phyloP scores from a whole-genome alignment of 1,140 invertebrate species.

The Pachypsylla venusta region DNA sequence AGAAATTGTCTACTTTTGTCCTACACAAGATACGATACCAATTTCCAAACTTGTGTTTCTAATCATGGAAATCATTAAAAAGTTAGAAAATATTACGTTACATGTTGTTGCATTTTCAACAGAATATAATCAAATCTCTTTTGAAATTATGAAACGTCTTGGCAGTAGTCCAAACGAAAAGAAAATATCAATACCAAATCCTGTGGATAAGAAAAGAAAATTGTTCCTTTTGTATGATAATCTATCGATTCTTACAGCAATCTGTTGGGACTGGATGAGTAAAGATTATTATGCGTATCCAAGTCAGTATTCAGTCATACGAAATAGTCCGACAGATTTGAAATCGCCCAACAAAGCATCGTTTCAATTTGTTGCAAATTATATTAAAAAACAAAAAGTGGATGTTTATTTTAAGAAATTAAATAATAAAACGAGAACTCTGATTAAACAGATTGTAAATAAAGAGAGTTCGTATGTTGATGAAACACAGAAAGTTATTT shows the following conservation, averaged over 20 bases:
- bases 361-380: background rate
- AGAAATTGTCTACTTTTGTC: slow-evolving; percentile 5
- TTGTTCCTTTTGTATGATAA: background rate
- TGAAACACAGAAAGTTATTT: background rate
- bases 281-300: background rate
- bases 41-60: background rate
- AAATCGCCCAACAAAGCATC: background rate
- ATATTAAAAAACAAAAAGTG: background rate
- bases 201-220: background rate
- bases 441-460: background rate
- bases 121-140: background rate
- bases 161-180: background rate
- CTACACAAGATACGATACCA: background rate
- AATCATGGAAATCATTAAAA: background rate
- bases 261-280: slow-evolving; percentile 6
- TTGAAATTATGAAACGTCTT: background rate
- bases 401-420: slow-evolving; percentile 3
- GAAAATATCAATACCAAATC: background rate
- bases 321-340: background rate
- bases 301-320: background rate
- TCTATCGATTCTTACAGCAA: background rate
- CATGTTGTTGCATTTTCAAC: background rate
- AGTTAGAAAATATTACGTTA: background rate
- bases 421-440: background rate
- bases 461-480: background rate